phyloP scores from a whole-genome alignment of 2,888 invertebrate species.

The Hydraecia micacea region DNA sequence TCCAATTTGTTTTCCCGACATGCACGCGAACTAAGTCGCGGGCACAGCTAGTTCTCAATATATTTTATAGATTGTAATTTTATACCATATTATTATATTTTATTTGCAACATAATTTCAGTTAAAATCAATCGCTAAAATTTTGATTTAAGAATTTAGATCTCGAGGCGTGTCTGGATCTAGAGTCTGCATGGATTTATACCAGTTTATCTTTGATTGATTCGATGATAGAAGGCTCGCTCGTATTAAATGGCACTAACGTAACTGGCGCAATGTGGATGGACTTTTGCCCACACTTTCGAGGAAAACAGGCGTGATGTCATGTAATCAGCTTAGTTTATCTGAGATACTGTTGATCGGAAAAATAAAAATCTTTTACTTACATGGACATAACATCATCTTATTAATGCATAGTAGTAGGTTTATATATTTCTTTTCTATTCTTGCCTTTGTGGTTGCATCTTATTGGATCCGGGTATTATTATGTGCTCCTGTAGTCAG shows the following conservation, averaged over 20 bases:
- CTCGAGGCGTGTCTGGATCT: too few species aligned
- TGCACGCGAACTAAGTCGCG: too few species aligned
- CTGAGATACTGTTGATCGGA: background rate
- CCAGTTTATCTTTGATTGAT: background rate
- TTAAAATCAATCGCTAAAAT: background rate
- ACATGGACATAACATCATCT: background rate
- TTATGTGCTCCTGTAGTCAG: background rate
- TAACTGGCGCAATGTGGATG: background rate
- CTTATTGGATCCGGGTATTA: background rate
- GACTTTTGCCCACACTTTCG: background rate
- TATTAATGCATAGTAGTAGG: background rate
- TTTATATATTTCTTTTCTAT: background rate
- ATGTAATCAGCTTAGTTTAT: background rate
- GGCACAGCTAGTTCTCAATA: background rate
- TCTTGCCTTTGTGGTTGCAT: background rate
- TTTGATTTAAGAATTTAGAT: background rate
- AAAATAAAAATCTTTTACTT: constrained; percentile 1
- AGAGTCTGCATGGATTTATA: background rate
- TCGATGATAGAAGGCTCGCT: background rate
- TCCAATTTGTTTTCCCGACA: too few species aligned
- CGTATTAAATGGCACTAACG: background rate
- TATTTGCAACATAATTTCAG: background rate
- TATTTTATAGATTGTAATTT: background rate
- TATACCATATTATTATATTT: background rate
- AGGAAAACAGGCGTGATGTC: background rate